These are phyloP conservation scores for Drosophila macrothrix DNA, from an alignment of 2,888 invertebrate species.

Conservation along the genomic window DNA sequence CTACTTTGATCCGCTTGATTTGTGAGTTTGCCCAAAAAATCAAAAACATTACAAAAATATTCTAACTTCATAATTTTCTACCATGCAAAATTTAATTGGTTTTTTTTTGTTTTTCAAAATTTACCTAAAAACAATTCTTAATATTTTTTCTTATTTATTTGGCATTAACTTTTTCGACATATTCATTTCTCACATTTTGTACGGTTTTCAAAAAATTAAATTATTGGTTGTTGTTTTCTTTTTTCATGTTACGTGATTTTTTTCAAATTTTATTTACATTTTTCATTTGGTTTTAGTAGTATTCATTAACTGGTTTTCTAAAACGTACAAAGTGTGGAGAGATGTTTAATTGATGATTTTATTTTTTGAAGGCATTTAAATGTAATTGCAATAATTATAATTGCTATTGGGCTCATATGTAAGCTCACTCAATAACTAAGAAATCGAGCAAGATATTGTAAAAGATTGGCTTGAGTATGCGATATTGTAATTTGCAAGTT, in stretches of 20 bases:
- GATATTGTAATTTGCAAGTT: slow-evolving; percentile 75
- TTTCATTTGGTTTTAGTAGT: slow-evolving; percentile 28
- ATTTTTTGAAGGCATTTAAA: slow-evolving; percentile 44
- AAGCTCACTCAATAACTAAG: slow-evolving; percentile 27
- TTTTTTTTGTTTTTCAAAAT: slow-evolving; percentile 42
- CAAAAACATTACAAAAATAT: slow-evolving; percentile 21
- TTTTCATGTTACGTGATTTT: slow-evolving; percentile 18
- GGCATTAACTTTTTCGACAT: slow-evolving; percentile 57
- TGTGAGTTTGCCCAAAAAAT: slow-evolving; percentile 80
- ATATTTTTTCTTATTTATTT: slow-evolving; percentile 37
- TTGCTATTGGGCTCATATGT: slow-evolving; percentile 1
- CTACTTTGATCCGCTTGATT: slow-evolving; percentile 83
- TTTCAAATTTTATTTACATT: slow-evolving; percentile 30
- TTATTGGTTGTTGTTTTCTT: slow-evolving; percentile 61
- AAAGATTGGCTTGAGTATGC: slow-evolving; percentile 64
- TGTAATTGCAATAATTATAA: slow-evolving; percentile 27
- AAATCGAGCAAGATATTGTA: slow-evolving; percentile 53
- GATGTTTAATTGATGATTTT: slow-evolving; percentile 26
- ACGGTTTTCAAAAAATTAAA: slow-evolving; percentile 56
- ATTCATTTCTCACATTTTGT: slow-evolving; percentile 68
- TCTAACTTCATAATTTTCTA: slow-evolving; percentile 42
- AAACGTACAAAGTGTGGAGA: slow-evolving; percentile 67
- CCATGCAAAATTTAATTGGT: slow-evolving; percentile 1
- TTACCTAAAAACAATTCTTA: slow-evolving; percentile 38
- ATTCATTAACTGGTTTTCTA: slow-evolving; percentile 18